Base-by-base conservation (phyloP, 1,140 invertebrate species). In the Meloidogyne exigua region DNA sequence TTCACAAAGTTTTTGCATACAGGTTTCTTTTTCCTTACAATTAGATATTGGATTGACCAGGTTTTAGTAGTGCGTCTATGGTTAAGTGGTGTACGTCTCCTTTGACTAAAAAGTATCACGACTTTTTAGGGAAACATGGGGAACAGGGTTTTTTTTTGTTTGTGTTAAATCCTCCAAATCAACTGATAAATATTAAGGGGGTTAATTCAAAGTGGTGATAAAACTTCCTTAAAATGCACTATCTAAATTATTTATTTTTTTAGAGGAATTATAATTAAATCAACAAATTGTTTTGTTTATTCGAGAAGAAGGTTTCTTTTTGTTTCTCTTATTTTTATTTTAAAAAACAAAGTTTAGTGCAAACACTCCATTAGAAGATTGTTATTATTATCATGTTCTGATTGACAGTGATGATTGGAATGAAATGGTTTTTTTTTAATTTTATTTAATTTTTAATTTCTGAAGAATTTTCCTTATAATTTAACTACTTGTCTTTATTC, bases 1-100 rank as follows among this genome's bases (percentile, higher is more conserved):
- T 86, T 10, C 84, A 86, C 62, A 73, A 79, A 26, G 66, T 82
- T 26, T 86, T 85, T 77, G 84, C 85, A 18, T 86, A 86, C 44
- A 73, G 72, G 72, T 73, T 26, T n/a, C 7, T n/a, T n/a, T n/a
- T 57, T 32, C 7, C 7, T 32, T 32, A 32, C 2, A 32, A 32
- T 32, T n/a, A n/a, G n/a, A n/a, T n/a, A n/a, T n/a, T n/a, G n/a
- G n/a, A n/a, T n/a, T n/a, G n/a, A n/a, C n/a, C n/a, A n/a, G n/a
- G n/a, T n/a, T n/a, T n/a, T n/a, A n/a, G n/a, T n/a, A n/a, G n/a
- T n/a, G n/a, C n/a, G n/a, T n/a, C n/a, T n/a, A n/a, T n/a, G n/a
- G n/a, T n/a, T n/a, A n/a, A n/a, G n/a, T n/a, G n/a, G n/a, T n/a
- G n/a, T n/a, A n/a, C n/a, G n/a, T n/a, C n/a, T n/a, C n/a, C n/a